phyloP scores from a whole-genome alignment of 1,140 invertebrate species.

The Arctopsyche grandis region DNA sequence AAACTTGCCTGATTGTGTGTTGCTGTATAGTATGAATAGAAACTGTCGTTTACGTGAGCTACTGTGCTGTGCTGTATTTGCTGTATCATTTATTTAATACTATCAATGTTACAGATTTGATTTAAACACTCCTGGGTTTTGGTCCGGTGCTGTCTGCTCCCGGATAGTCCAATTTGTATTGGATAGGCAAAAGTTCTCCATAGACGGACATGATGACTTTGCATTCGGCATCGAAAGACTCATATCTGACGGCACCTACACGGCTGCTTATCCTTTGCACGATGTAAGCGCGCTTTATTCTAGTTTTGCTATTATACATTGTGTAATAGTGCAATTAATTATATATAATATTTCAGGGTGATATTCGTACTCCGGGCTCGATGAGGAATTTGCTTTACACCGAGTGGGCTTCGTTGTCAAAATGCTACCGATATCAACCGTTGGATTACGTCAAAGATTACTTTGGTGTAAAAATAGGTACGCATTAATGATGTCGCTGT shows the following conservation, averaged over 20 bases:
- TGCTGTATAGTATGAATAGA: too few species aligned
- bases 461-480: slow-evolving; percentile 96
- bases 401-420: slow-evolving; percentile 86
- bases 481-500: background rate
- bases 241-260: slow-evolving; percentile 79
- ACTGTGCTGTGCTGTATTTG: too few species aligned
- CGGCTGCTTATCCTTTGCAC: slow-evolving; percentile 89
- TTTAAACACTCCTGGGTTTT: slow-evolving; percentile 82
- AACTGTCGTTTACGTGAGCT: too few species aligned
- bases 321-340: background rate
- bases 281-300: slow-evolving; percentile 73
- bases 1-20: too few species aligned
- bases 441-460: slow-evolving; percentile 90
- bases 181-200: slow-evolving; percentile 83
- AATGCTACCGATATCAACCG: slow-evolving; percentile 88
- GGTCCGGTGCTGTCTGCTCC: slow-evolving; percentile 85
- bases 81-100: slow-evolving; percentile 15
- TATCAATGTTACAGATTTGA: slow-evolving; percentile 77
- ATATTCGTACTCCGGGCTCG: slow-evolving; percentile 73
- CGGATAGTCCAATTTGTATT: slow-evolving; percentile 93
- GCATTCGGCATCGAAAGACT: slow-evolving; percentile 88
- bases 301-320: background rate
- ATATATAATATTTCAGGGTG: slow-evolving; percentile 69
- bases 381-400: slow-evolving; percentile 82
- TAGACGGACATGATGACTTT: slow-evolving; percentile 73